Conservation (phyloP, 1,140 invertebrate species). For the Zaprionus taronus region DNA sequence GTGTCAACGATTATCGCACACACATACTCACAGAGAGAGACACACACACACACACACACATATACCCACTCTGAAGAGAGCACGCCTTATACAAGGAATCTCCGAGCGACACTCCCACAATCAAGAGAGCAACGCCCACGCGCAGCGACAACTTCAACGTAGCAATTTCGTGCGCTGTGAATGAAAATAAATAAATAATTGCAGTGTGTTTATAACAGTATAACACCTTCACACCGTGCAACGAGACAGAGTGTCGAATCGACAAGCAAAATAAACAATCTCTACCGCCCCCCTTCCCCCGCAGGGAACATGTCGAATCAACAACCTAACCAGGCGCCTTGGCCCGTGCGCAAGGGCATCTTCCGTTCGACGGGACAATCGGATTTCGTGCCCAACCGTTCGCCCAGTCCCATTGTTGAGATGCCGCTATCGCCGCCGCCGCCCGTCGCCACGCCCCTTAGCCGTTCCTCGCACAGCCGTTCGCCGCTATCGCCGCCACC, state of each 20-base stretch:
- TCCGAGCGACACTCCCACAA: slow-evolving; percentile 21
- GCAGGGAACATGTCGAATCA: slow-evolving; percentile 75
- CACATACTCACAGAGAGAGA: not conserved
- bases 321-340: slow-evolving; percentile 86
- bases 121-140: slow-evolving; percentile 32
- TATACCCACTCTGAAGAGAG: slow-evolving; percentile 3
- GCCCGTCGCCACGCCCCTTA: slow-evolving; percentile 68
- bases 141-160: slow-evolving; percentile 55
- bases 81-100: not conserved
- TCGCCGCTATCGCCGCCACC: slow-evolving; percentile 76
- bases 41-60: slow-evolving; percentile 17
- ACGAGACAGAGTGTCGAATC: slow-evolving; percentile 14
- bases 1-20: slow-evolving; percentile 51
- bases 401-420: slow-evolving; percentile 82
- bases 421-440: slow-evolving; percentile 84
- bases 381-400: slow-evolving; percentile 77
- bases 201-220: slow-evolving; percentile 39
- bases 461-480: slow-evolving; percentile 46
- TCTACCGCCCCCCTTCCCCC: not conserved
- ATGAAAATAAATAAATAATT: slow-evolving; percentile 68
- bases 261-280: slow-evolving; percentile 28
- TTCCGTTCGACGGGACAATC: slow-evolving; percentile 85
- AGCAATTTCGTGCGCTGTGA: slow-evolving; percentile 75
- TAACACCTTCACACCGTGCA: slow-evolving; percentile 33
- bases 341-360: slow-evolving; percentile 88